Conservation (phyloP, 2,888 invertebrate genomes). For the Synergus umbraculus region DNA sequence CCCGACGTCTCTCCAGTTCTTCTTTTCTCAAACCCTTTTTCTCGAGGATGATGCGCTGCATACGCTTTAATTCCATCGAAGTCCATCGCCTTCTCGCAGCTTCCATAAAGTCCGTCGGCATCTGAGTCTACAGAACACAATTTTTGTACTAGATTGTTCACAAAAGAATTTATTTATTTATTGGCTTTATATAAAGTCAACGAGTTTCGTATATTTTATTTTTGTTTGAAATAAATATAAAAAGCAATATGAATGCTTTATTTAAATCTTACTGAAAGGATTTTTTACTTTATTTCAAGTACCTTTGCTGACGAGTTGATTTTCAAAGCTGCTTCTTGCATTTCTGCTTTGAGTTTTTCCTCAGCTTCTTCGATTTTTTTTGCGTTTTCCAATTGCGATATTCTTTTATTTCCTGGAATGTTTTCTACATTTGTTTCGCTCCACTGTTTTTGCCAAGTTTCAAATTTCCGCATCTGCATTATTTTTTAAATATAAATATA, state of each 20-base stretch:
- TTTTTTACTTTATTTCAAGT: neutral
- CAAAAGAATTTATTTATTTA: neutral
- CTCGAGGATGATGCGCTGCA: conserved; percentile 82
- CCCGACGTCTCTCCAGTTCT: conserved; percentile 81
- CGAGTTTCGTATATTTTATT: neutral
- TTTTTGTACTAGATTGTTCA: neutral
- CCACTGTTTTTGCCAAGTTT: conserved; percentile 83
- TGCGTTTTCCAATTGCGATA: conserved; percentile 73
- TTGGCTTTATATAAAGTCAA: neutral
- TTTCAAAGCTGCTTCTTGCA: conserved; percentile 26
- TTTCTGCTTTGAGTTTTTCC: conserved; percentile 39
- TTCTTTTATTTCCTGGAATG: conserved; percentile 76
- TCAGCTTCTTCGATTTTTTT: conserved; percentile 77
- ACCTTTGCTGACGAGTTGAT: conserved; percentile 39
- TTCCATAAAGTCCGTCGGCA: conserved; percentile 70
- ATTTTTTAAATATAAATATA: neutral
- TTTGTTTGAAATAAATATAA: too few species aligned
- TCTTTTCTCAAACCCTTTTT: conserved; percentile 82
- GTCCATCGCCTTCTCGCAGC: conserved; percentile 81
- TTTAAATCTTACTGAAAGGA: neutral
- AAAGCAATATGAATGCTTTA: too few species aligned
- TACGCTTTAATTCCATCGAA: conserved; percentile 82
- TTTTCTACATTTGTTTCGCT: conserved; percentile 76
- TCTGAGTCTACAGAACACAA: conserved; percentile 53
- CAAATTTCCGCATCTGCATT: conserved; percentile 79